Percentiles rank a stretch among this genome's conserved stretches.
These are phyloP conservation scores for Crocidura indochinensis DNA, from an alignment of 2,797 vertebrate genomes.

Conservation along the genomic window DNA sequence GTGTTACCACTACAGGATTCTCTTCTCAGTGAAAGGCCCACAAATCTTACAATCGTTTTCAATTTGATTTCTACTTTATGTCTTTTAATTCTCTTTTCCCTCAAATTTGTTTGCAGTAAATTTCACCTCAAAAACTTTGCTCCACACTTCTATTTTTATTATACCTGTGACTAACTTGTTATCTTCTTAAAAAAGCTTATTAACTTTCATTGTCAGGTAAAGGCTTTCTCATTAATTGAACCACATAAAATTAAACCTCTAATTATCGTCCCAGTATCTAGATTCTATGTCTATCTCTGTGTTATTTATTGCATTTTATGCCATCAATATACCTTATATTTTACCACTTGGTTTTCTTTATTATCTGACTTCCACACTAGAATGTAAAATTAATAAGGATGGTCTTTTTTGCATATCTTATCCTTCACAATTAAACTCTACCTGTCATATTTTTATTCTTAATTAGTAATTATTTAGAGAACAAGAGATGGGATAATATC, in stretches of 20 bases:
- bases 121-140: not conserved
- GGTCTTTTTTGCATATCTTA: not conserved
- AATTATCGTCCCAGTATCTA: not conserved
- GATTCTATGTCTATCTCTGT: not conserved
- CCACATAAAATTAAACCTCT: not conserved
- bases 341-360: not conserved
- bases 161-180: not conserved
- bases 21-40: not conserved
- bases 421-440: not conserved
- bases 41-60: not conserved
- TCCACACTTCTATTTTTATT: fast-evolving
- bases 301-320: not conserved
- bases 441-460: not conserved
- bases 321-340: not conserved
- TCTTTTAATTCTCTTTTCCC: not conserved
- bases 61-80: not conserved
- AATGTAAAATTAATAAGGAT: not conserved
- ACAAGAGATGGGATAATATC: not conserved
- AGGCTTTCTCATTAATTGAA: not conserved
- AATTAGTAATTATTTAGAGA: not conserved
- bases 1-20: fast-evolving
- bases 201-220: not conserved
- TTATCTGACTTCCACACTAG: not conserved
- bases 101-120: not conserved
- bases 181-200: not conserved